A percentile compares a stretch with the other conserved stretches of the same genome.
Evolutionary conservation across 2,797 vertebrate genomes (phyloP).

Genomic region (Myotis myotis): DNA sequence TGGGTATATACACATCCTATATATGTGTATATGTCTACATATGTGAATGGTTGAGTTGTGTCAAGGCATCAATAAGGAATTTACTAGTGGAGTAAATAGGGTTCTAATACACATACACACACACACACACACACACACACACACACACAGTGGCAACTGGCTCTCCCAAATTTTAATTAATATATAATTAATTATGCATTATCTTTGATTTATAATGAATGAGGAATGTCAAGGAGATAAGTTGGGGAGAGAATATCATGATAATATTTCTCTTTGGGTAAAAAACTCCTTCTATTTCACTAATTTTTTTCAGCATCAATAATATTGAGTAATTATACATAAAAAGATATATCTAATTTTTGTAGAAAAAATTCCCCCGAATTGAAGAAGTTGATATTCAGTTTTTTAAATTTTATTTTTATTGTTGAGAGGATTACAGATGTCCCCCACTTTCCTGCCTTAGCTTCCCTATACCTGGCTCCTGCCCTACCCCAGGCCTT

Average conservation of each 20-base stretch:
- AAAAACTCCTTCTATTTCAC: not conserved
- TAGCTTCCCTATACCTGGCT: not conserved
- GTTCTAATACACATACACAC: not conserved
- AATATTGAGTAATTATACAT: not conserved
- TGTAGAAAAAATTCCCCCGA: not conserved
- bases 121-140: not conserved
- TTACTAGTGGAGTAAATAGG: not conserved
- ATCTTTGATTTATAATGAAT: not conserved
- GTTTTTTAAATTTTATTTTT: not conserved
- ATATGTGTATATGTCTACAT: too few relatives aligned
- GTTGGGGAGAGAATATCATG: not conserved
- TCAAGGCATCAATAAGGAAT: not conserved
- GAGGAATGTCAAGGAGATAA: not conserved
- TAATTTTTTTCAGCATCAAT: not conserved
- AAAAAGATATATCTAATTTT: not conserved
- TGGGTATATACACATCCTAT: not conserved
- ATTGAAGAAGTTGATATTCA: constrained; percentile 29
- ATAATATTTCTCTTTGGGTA: not conserved
- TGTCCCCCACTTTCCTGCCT: not conserved
- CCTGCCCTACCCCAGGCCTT: not conserved
- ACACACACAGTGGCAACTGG: not conserved
- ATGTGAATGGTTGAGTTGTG: not conserved
- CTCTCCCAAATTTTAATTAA: not conserved
- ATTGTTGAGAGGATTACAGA: not conserved
- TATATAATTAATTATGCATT: not conserved